These are phyloP conservation scores for Clarias batrachus DNA, from an alignment of 2,113 vertebrate species.

Conservation along the genomic window DNA sequence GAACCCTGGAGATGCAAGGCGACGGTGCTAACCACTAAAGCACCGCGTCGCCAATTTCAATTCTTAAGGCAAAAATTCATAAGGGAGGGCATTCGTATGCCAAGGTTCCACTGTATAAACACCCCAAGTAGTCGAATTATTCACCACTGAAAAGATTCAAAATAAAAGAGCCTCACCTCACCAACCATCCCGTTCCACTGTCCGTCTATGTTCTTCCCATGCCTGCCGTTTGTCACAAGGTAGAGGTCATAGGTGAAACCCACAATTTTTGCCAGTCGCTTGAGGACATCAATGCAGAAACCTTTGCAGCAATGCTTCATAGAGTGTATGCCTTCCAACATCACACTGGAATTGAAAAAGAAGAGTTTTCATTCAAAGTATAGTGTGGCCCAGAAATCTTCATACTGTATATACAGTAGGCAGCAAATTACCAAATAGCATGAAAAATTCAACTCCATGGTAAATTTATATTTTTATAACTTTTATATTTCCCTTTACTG, in stretches of 20 bases:
- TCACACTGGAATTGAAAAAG: conserved; percentile 68
- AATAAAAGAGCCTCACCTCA: conserved; percentile 73
- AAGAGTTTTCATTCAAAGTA: neutral
- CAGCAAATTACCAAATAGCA: no score
- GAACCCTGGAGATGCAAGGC: no score
- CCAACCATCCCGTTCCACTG: conserved; percentile 96
- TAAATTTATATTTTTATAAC: no score
- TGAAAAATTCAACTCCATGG: no score
- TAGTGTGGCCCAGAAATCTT: no score
- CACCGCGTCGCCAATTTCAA: no score
- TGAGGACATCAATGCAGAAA: conserved; percentile 94
- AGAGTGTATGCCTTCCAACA: conserved; percentile 74
- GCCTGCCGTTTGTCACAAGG: conserved; percentile 88
- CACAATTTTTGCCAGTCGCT: conserved; percentile 85
- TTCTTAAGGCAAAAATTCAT: no score
- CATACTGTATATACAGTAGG: no score
- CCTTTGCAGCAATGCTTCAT: conserved; percentile 94
- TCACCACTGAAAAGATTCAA: neutral
- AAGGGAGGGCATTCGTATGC: no score
- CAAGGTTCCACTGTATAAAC: no score
- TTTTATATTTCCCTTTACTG: no score
- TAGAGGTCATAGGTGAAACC: conserved; percentile 95
- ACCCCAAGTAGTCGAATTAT: neutral
- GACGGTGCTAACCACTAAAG: no score
- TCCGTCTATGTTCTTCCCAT: conserved; percentile 84